Base-by-base conservation (phyloP, 2,113 vertebrate species). In the Lates calcarifer region DNA sequence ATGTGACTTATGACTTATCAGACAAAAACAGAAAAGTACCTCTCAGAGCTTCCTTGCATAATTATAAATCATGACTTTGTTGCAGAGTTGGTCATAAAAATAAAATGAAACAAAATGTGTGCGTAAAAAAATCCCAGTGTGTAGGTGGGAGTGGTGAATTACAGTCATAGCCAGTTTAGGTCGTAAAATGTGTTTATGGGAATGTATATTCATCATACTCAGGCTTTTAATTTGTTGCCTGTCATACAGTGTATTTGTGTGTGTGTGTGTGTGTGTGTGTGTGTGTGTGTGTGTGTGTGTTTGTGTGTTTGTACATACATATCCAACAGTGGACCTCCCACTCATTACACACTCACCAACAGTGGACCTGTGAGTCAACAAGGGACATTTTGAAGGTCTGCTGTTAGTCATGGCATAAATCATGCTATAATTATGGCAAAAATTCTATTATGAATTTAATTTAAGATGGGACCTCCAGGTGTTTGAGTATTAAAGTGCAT, bases 181-280 rank as follows among this genome's bases (percentile, higher is more conserved):
- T 67, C 26, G n/a, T 88, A 64, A 87, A 86, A 67, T 58, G 57
- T 57, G 13, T 83, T 83, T 85, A 88, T 77, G 74, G 57, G 12
- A 17, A 83, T 69, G 57, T 43, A 77, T 65, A 88, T 88, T 86
- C 71, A 86, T 88, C 80, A 79, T 66, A 65, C 76, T 89, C 55
- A 57, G 29, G 88, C 79, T 82, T 90, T 90, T 90, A 82, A 91
- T 92, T 92, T 90, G 79, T 79, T 64, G 80, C 24, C 87, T 88
- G 87, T 84, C 82, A 53, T 66, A 47, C 22, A 1, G 12, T 12
- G 24, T 67, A 37, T 3, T 58, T 26, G n/a, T 76, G 76, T 65
- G 64, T 81, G 35, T 82, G 26, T 75, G 82, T 74, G 28, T 80
- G 22, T 35, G 58, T 51, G 45, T 20, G 45, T 4, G 35, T 58